Base-by-base conservation (phyloP, 2,113 vertebrate species). In the Heliornis fulica region DNA sequence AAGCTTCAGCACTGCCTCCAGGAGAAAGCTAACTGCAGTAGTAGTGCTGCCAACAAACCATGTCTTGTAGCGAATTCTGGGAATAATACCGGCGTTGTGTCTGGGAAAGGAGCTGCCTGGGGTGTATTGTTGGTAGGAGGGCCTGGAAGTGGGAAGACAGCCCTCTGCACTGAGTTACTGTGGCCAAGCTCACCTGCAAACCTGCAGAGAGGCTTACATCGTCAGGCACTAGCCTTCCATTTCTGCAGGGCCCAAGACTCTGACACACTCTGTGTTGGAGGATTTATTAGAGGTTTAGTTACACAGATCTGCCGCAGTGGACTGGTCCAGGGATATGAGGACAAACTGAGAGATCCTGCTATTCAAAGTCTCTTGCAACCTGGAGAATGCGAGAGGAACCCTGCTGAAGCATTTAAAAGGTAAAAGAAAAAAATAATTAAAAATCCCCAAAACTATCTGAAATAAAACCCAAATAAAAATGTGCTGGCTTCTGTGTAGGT, bases 1-100 rank as follows among this genome's bases (percentile, higher is more conserved):
- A 99, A 99, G 98, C 99, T 99, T 97, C 99, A 99, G 98, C 99
- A 99, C 79, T 99, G 99, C 98, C 99, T 99, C 81, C 99, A 99
- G 98, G 99, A 99, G 98, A 99, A 99, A 97, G 98, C 98, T 40
- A 99, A 96, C 98, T 97, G 96, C 95, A 97, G 98, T 72, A 88
- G 92, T 54, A 89, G 95, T 64, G 95, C 98, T 91, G 98, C 98
- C 96, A 97, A 88, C 96, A 98, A 98, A 81, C 97, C 98, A 19
- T 90, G 97, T 93, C 94, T 97, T 61, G 97, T 65, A 69, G 92
- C 65, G 15, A 98, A 96, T 94, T 77, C 98, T 46, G 98, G 98
- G 93, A 98, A 97, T 94, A 98, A 98, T 70, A 96, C 97, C 6
- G 75, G 98, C 75, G 97, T 83, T 32, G 97, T 97, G 64, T 95